Evolutionary conservation across 2,797 vertebrate genomes (phyloP), one percentile per base, ranked within the genome.

Genomic region (Sebastes oblongus): DNA sequence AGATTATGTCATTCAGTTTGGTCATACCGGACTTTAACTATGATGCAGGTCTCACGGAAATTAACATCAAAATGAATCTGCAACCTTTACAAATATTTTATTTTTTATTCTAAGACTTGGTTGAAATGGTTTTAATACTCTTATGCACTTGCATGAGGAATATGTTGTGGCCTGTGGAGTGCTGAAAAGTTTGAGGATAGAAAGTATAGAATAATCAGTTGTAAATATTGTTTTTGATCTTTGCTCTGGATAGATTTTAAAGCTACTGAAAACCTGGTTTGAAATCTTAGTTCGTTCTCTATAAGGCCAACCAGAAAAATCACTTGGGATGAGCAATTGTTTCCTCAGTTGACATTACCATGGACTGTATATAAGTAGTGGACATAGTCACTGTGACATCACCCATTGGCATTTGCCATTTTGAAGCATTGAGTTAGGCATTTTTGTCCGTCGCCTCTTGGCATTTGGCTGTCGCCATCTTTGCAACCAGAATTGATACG

Each of bases 1-100:
- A 87, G 82, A 88, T 90, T 85, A 88, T 83, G 80, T 76, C 80
- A 86, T 77, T 25, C 25, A 54, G 55, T 68, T 83, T 59, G 46
- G 73, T 73, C 11, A 0, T 42, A 10, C 8, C 0, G 1, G 54
- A 65, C 20, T 18, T 69, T 2, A 50, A 59, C 42, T 8, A 11
- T 14, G 12, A 70, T 64, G 6, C 12, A 67, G 22, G 22, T 27
- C 60, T 32, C 18, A 8, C 3, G 3, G 27, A 62, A 54, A 58
- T 2, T 22, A 24, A 5, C 36, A 29, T 46, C 4, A 36, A 64
- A 36, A 56, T 66, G 0, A 66, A 69, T 27, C 27, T 61, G 22
- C 6, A 46, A 22, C 12, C 8, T 42, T 52, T 24, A 22, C 25
- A 34, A 42, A 4, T 20, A 5, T n/a, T 50, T 24, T 6, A 59